Conservation (phyloP, 2,113 vertebrate genomes). For the Cyanoramphus novaezelandiae region DNA sequence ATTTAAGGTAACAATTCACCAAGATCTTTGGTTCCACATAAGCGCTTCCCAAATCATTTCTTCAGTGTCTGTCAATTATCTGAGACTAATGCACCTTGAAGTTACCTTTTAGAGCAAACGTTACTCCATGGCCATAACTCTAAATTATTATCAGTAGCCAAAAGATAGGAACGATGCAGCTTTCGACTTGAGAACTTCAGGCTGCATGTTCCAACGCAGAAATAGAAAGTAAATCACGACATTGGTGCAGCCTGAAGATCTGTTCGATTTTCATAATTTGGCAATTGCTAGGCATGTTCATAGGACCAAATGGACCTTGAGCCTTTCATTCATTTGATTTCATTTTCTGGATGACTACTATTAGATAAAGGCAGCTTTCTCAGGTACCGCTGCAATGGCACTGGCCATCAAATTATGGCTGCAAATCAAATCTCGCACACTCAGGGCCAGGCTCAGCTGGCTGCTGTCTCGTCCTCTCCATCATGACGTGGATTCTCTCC, state of each 20-base stretch:
- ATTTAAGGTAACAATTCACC: slow-evolving; percentile 54
- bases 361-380: slow-evolving; percentile 27
- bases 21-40: neutral
- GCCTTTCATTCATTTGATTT: slow-evolving; percentile 9
- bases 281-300: neutral
- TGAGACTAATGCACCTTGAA: slow-evolving; percentile 7
- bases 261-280: neutral
- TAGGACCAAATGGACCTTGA: neutral
- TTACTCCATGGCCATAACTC: neutral
- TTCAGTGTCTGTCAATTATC: slow-evolving; percentile 25
- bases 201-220: neutral
- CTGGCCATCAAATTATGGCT: neutral
- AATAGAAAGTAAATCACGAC: neutral
- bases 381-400: neutral
- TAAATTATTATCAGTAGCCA: slow-evolving; percentile 1
- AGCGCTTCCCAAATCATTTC: slow-evolving; percentile 12
- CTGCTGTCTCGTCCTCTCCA: neutral
- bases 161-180: neutral
- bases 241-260: neutral
- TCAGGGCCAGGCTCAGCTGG: neutral
- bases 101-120: slow-evolving; percentile 7
- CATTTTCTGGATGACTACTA: slow-evolving; percentile 29
- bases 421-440: neutral
- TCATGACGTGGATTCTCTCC: fast-evolving
- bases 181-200: neutral